phyloP scores from a whole-genome alignment of 2,797 vertebrate genomes.

The Leptoclinus maculatus region DNA sequence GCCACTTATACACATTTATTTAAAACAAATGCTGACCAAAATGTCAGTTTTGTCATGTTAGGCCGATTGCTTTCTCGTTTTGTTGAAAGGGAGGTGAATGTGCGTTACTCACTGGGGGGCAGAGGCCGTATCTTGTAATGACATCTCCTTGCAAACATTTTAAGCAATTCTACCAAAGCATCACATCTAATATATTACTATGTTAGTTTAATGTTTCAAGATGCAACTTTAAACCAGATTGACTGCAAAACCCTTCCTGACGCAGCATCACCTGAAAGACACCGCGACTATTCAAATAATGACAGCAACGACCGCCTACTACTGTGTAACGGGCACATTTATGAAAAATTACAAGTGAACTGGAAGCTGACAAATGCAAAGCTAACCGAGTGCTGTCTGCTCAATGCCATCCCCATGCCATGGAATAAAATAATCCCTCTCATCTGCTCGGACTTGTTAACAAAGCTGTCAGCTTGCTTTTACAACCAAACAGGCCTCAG shows the following conservation, averaged over 20 bases:
- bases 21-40: constrained; percentile 3
- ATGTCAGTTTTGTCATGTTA: neutral
- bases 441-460: constrained; percentile 90
- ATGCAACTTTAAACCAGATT: neutral
- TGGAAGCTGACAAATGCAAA: constrained; percentile 68
- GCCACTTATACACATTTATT: neutral
- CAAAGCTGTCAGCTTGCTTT: constrained; percentile 89
- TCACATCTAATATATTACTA: neutral
- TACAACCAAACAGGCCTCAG: constrained; percentile 87
- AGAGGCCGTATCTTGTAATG: neutral
- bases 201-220: neutral
- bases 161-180: neutral
- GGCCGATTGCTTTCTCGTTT: neutral
- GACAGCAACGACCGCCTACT: constrained; percentile 46
- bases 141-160: neutral
- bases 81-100: neutral
- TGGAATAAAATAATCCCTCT: constrained; percentile 88
- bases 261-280: constrained; percentile 13
- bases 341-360: constrained; percentile 56
- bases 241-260: constrained; percentile 6
- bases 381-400: constrained; percentile 77
- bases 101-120: neutral
- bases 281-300: constrained; percentile 17
- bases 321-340: constrained; percentile 39
- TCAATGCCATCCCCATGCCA: constrained; percentile 82